Base-by-base conservation (phyloP, 2,113 vertebrate genomes). In the Dipodomys spectabilis region DNA sequence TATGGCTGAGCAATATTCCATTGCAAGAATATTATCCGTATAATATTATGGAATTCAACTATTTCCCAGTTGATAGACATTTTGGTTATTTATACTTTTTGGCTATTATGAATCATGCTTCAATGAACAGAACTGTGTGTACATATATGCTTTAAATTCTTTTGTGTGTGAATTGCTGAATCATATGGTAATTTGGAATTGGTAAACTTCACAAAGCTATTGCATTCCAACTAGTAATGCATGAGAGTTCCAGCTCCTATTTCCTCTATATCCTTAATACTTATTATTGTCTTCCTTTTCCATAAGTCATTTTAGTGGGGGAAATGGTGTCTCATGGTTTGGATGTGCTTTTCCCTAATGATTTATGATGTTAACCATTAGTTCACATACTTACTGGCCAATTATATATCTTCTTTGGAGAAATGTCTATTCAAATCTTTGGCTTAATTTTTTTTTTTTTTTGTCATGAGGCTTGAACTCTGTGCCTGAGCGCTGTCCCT, bases 1-100 rank as follows among this genome's bases (percentile, higher is more conserved):
- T 67, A 93, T 82, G 44, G 19, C 18, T 91, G 75, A 91, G 27
- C 74, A 86, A 45, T 82, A 90, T n/a, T 78, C 53, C 28, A 73
- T 85, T 49, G 20, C 57, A 74, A 71, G 67, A 78, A n/a, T 94
- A 67, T 64, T 90, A 67, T 4, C 28, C 69, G 85, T 30, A 18
- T 84, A 73, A 35, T 86, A 78, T 57, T 75, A 71, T 82, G 22
- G 15, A 87, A 83, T 86, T 90, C 8, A 84, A 23, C 62, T 62
- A 57, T 72, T 92, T 86, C 75, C 92, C 39, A n/a, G 30, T 27
- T 80, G 30, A 80, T 62, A 69, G 39, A 53, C 49, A 78, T 78
- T 77, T 94, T 32, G 27, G 4, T 60, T 69, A n/a, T 35, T 92
- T 78, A 62, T 60, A 68, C 16, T 16, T 88, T 77, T 88, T 87